phyloP scores from a whole-genome alignment of 2,113 vertebrate genomes.

The Piliocolobus tephrosceles region DNA sequence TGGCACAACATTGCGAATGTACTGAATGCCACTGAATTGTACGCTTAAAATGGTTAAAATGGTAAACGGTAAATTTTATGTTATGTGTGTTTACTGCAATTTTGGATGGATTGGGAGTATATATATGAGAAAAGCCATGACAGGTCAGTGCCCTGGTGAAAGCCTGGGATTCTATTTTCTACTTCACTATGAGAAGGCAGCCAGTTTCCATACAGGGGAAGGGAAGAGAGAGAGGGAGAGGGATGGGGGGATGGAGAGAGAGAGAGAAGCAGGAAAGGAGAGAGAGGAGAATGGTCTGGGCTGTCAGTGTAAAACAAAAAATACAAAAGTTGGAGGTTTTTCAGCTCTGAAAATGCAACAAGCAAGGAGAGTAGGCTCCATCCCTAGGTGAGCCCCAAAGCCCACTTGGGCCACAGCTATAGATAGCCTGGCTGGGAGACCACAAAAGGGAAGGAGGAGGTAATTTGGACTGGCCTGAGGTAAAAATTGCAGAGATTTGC shows the following conservation, averaged over 20 bases:
- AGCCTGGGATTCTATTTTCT: not conserved
- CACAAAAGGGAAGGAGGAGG: constrained; percentile 24
- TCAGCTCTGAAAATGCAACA: not conserved
- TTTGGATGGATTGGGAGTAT: not conserved
- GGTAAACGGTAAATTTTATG: not conserved
- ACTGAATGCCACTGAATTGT: not conserved
- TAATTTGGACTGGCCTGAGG: constrained; percentile 25
- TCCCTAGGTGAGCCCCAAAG: not conserved
- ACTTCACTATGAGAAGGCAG: not conserved
- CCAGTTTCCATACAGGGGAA: not conserved
- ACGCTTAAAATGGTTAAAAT: not conserved
- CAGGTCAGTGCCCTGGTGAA: not conserved
- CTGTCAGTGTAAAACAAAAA: not conserved
- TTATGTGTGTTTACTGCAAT: not conserved
- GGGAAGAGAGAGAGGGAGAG: not conserved
- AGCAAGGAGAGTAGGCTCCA: not conserved
- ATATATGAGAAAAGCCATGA: not conserved
- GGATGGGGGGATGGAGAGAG: not conserved
- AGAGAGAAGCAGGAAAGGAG: not conserved
- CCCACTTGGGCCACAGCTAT: not conserved
- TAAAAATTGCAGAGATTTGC: constrained; percentile 26
- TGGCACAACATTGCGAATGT: not conserved
- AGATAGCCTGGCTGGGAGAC: not conserved
- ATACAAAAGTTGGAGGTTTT: constrained; percentile 9
- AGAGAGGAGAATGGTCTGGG: not conserved